Percentiles rank a stretch among this genome's conserved stretches.
Conservation (phyloP, 2,113 vertebrate genomes). For the Lasiurus cinereus region DNA sequence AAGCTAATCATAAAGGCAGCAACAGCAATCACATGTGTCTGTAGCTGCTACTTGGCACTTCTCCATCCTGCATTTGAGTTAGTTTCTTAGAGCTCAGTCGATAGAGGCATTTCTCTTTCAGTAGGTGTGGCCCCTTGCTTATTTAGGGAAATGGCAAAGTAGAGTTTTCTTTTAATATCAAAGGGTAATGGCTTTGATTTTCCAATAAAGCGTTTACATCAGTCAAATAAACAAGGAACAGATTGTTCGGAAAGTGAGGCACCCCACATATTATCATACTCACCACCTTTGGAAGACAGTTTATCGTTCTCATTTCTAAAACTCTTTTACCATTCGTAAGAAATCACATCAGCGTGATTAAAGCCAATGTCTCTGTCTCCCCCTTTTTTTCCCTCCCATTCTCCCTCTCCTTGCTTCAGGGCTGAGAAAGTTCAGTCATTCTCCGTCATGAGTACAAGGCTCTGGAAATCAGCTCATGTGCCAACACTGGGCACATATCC, state of each 20-base stretch:
- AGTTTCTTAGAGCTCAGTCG: neutral
- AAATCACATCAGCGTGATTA: conserved; percentile 23
- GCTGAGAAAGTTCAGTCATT: conserved; percentile 69
- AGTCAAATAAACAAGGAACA: neutral
- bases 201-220: neutral
- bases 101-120: neutral
- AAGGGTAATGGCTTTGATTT: conserved; percentile 27
- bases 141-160: conserved; percentile 17
- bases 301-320: conserved; percentile 40
- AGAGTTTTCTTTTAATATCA: conserved; percentile 14
- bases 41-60: neutral
- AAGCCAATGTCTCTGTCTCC: neutral
- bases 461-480: conserved; percentile 58
- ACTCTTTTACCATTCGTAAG: neutral
- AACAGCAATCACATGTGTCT: neutral
- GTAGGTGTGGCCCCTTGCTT: neutral
- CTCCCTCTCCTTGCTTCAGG: conserved; percentile 31
- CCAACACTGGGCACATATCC: conserved; percentile 79
- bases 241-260: neutral
- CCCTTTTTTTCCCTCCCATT: neutral
- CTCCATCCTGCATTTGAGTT: neutral
- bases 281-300: neutral
- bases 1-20: accelerated
- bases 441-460: neutral
- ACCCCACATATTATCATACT: neutral